Evolutionary conservation across 2,888 invertebrate genomes (phyloP), one percentile per base, ranked within the genome.

Genomic region (Halocaridina rubra): DNA sequence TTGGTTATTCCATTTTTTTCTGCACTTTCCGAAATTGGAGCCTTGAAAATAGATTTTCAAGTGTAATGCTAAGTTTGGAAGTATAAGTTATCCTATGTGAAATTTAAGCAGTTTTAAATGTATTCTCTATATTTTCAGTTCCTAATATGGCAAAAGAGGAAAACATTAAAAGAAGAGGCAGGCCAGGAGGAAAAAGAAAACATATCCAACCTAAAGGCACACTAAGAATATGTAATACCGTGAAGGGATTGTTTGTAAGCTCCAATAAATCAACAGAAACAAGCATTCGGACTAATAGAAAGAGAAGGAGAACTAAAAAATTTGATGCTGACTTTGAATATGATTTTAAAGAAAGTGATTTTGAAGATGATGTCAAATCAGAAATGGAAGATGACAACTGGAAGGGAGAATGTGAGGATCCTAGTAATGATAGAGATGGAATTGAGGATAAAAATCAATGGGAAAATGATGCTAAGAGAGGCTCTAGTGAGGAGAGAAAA

Each of bases 291-390:
- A n/a, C 16, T 53, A 33, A 53, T 22, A 61, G 77, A 8, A 64
- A 39, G 59, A 69, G 81, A 33, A 76, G 30, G 5, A 82, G 76
- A 69, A 82, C 33, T n/a, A 71, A 71, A 71, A 82, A 77, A 32
- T 22, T 24, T 22, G 81, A 82, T 77, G 57, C 69, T 32, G 81
- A 82, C 30, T 82, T 57, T 77, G 81, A 82, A 22, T 82, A 82
- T 59, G 77, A 82, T 33, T 53, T 82, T 8, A 29, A 74, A 39
- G 81, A 77, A 4, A 82, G 81, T 77, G 77, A 82, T n/a, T 69
- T 57, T 4, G 77, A 77, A 2, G 8, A 16, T 8, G 24, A 77
- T 10, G 27, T 53, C 22, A 67, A 76, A n/a, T 7, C 57, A 22
- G 57, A 79, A 24, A 19, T 46, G 33, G 69, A 69, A n/a, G 16